Base-by-base conservation (phyloP, 2,113 vertebrate genomes). In the Suricata suricatta region DNA sequence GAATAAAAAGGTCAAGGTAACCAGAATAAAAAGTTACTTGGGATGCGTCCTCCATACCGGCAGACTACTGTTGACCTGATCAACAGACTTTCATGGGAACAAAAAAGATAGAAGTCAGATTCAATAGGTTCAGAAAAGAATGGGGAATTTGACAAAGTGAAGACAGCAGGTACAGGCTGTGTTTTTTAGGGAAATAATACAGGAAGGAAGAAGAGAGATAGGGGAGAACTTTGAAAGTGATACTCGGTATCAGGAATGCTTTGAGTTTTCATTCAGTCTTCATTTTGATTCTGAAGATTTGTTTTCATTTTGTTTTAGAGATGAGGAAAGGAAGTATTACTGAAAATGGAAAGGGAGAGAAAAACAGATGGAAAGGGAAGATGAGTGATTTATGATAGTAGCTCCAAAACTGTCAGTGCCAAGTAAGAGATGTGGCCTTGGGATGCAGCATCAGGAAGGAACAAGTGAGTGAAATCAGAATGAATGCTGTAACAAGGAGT, bases 121-220 rank as follows among this genome's bases (percentile, higher is more conserved):
- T 66, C 35, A 27, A 7, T 0, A 33, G 27, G 17, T 60, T 79
- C 52, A 35, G 69, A 60, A 83, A 35, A 90, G 54, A 63, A 52
- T 13, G 54, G 17, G 10, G 23, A 80, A 85, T 72, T 44, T 63
- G 63, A 95, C 50, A 66, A 41, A 63, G 5, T 35, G 12, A 80
- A 66, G 50, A 57, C 0, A 7, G 13, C 10, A 33, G 2, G 1
- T 2, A 27, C 1, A 31, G 33, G 7, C 3, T 47, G 23, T 12
- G 2, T 17, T 63, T 63, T 90, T 69, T 31, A 3, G 47, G 15
- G 25, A 72, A 88, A 60, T 0, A 21, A 4, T 50, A 10, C n/a
- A 60, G 35, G 72, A 63, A 47, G 44, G 38, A 95, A 84, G 2
- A 5, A 92, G n/a, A 71, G 33, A 31, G 17, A 68, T 1, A 6